These are phyloP conservation scores for Arion vulgaris DNA, from an alignment of 1,140 invertebrate genomes.

Conservation along the genomic window DNA sequence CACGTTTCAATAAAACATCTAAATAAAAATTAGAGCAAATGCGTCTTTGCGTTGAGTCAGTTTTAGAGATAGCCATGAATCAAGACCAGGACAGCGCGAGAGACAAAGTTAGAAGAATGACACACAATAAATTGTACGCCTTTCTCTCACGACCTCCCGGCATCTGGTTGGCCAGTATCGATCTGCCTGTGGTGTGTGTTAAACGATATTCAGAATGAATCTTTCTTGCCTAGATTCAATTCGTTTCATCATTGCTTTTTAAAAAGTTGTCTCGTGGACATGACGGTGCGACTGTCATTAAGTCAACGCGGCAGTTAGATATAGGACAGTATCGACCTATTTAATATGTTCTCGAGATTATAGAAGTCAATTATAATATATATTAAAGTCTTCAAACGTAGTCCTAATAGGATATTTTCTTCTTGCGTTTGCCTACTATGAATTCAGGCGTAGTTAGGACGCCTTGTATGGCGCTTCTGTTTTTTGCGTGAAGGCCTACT, in stretches of 20 bases:
- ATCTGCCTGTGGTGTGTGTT: neutral
- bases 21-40: neutral
- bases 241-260: neutral
- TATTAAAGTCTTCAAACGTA: too few relatives aligned
- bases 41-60: constrained; percentile 2
- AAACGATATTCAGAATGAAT: neutral
- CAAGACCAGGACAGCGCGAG: neutral
- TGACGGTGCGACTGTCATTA: too few relatives aligned
- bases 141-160: neutral
- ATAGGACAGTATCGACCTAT: too few relatives aligned
- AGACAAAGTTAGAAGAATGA: neutral
- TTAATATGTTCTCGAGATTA: too few relatives aligned
- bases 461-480: too few relatives aligned
- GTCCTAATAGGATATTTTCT: too few relatives aligned
- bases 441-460: too few relatives aligned
- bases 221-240: neutral
- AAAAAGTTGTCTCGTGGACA: too few relatives aligned
- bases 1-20: neutral
- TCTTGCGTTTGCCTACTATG: too few relatives aligned
- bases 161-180: constrained; percentile 23
- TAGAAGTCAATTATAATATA: too few relatives aligned
- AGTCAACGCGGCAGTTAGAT: too few relatives aligned
- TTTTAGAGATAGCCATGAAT: constrained; percentile 11
- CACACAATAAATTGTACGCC: constrained; percentile 30
- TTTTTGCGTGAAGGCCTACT: too few relatives aligned